Percentiles rank a stretch among this genome's conserved stretches.
These are phyloP conservation scores for Urocitellus parryii DNA, from an alignment of 2,113 vertebrate species.

Conservation along the genomic window DNA sequence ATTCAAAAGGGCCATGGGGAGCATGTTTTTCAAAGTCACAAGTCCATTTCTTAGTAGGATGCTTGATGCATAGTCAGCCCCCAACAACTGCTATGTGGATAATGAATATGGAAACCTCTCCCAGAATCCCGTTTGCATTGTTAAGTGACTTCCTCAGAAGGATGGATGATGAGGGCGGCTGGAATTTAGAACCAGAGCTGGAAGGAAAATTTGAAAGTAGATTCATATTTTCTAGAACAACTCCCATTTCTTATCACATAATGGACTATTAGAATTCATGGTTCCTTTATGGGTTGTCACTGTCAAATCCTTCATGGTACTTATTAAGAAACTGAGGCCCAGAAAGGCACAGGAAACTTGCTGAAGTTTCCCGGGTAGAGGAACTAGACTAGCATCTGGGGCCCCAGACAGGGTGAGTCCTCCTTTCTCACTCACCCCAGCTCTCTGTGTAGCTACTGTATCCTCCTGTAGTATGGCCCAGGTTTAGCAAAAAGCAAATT, in stretches of 20 bases:
- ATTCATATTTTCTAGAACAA: slow-evolving; percentile 20
- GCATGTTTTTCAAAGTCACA: background rate
- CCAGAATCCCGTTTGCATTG: slow-evolving; percentile 15
- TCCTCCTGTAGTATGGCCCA: background rate
- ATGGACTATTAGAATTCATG: background rate
- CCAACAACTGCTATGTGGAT: background rate
- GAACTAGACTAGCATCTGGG: background rate
- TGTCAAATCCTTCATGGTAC: background rate
- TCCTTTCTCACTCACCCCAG: background rate
- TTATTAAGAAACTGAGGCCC: background rate
- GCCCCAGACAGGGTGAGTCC: background rate
- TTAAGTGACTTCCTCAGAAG: slow-evolving; percentile 25
- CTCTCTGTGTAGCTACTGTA: background rate
- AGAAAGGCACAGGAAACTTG: background rate
- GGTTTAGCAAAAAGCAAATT: background rate
- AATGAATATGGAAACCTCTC: background rate
- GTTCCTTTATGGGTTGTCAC: background rate
- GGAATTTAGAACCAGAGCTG: slow-evolving; percentile 21
- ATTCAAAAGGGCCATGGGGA: background rate
- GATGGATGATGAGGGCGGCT: background rate
- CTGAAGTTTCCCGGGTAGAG: too few species aligned
- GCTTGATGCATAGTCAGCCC: background rate
- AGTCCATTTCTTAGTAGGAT: background rate
- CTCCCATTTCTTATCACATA: background rate
- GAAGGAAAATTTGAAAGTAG: background rate